Conservation (phyloP, 2,113 vertebrate genomes). For the Cariama cristata region DNA sequence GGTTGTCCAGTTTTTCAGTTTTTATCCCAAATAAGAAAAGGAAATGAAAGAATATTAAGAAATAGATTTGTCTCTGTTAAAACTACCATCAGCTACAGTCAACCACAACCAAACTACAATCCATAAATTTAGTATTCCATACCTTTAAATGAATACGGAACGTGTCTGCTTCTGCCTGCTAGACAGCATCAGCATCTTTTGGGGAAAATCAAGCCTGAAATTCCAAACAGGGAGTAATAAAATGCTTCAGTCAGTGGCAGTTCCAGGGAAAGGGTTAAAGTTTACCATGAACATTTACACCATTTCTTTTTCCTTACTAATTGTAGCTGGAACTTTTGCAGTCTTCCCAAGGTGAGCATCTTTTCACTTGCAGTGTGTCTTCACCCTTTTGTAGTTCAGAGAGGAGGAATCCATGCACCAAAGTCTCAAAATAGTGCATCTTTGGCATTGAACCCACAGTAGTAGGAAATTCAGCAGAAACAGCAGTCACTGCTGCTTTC, state of each 20-base stretch:
- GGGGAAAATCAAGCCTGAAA: background rate
- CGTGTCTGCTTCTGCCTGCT: background rate
- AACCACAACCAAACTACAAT: background rate
- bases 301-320: background rate
- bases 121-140: background rate
- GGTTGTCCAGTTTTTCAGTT: background rate
- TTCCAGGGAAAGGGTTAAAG: background rate
- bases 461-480: background rate
- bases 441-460: background rate
- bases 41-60: background rate
- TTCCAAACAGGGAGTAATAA: background rate
- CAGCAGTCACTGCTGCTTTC: background rate
- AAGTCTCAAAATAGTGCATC: fast-evolving
- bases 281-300: background rate
- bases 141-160: background rate
- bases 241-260: background rate
- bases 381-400: background rate
- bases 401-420: fast-evolving
- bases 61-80: background rate
- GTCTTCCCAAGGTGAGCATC: background rate
- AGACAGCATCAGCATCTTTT: background rate
- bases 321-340: background rate
- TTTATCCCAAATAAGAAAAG: background rate
- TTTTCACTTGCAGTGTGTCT: background rate
- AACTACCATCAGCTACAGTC: background rate